Base-by-base conservation (phyloP, 2,113 vertebrate species). In the Lycocorax pyrrhopterus region DNA sequence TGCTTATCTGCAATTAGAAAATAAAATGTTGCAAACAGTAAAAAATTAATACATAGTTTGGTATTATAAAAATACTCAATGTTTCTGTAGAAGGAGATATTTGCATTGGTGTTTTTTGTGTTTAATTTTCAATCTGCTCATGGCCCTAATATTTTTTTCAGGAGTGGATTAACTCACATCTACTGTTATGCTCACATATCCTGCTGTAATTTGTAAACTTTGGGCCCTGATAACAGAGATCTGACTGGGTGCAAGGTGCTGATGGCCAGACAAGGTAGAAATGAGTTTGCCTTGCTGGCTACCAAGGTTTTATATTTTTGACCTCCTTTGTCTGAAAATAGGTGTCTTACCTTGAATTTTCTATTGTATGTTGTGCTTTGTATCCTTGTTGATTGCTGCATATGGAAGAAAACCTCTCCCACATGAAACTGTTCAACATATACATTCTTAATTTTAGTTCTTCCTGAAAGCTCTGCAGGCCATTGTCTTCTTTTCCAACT, bases 11-110 rank as follows among this genome's bases (percentile, higher is more conserved):
- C 6, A 85, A 27, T 6, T 23, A 55, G 47, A 59, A 84, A 90
- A 73, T 4, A 68, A 53, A 44, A 49, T 19, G 9, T 18, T 72
- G 1, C 9, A 80, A 72, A 32, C 4, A 53, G 10, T 35, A 49
- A 59, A 37, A 79, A 56, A 12, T 0, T 4, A 7, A 26, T 4
- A 41, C 6, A 7, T 8, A 9, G 1, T 10, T 5, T 10, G 41
- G 1, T 16, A 39, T 5, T 66, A 39, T 53, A 46, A 79, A 89
- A 74, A 46, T 49, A 46, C 3, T 3, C 2, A 22, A 0, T 7
- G 1, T 58, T 84, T 67, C 12, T 29, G 9, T 43, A 21, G 19
- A 19, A 72, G 23, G n/a, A 47, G 7, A 30, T 3, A 35, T 51
- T 55, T 49, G 2, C 20, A 5, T 12, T 68, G 9, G 1, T 16